These are phyloP conservation scores for Ligdia adustata DNA, from an alignment of 2,888 invertebrate species.

Conservation along the genomic window DNA sequence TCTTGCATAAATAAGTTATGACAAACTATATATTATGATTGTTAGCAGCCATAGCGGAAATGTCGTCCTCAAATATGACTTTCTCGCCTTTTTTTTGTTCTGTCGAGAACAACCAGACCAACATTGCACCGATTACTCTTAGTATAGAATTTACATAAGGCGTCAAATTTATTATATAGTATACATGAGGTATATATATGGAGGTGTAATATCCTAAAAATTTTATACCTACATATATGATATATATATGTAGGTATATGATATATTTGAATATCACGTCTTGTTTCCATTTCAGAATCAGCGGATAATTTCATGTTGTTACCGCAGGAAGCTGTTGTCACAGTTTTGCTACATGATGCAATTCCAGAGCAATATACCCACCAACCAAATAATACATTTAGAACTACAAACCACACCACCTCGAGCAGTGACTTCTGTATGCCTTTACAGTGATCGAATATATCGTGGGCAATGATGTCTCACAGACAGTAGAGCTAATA, in stretches of 20 bases:
- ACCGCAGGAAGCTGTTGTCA: conserved; percentile 14
- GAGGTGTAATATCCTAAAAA: background rate
- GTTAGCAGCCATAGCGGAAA: too few relatives aligned
- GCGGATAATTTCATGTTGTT: conserved; percentile 13
- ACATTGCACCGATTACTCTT: conserved; percentile 40
- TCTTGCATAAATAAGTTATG: too few relatives aligned
- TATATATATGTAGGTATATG: too few relatives aligned
- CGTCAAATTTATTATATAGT: conserved; percentile 38
- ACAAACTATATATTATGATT: too few relatives aligned
- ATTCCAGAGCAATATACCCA: conserved; percentile 45
- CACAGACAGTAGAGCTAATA: conserved; percentile 21
- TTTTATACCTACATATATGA: background rate
- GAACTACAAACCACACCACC: conserved; percentile 44
- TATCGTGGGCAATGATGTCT: conserved; percentile 15
- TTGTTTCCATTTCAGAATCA: conserved; percentile 11
- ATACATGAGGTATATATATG: conserved; percentile 27
- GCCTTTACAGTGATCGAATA: conserved; percentile 46
- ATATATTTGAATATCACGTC: background rate
- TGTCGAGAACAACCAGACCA: conserved; percentile 31
- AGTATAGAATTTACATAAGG: conserved; percentile 40
- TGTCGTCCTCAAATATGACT: too few relatives aligned
- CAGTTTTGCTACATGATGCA: conserved; percentile 14
- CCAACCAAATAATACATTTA: conserved; percentile 40
- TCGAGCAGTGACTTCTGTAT: conserved; percentile 34
- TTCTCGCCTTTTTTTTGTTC: conserved; percentile 45